A percentile compares a stretch with the other conserved stretches of the same genome.
phyloP scores from a whole-genome alignment of 2,888 invertebrate species.

The Agonopterix arenella region DNA sequence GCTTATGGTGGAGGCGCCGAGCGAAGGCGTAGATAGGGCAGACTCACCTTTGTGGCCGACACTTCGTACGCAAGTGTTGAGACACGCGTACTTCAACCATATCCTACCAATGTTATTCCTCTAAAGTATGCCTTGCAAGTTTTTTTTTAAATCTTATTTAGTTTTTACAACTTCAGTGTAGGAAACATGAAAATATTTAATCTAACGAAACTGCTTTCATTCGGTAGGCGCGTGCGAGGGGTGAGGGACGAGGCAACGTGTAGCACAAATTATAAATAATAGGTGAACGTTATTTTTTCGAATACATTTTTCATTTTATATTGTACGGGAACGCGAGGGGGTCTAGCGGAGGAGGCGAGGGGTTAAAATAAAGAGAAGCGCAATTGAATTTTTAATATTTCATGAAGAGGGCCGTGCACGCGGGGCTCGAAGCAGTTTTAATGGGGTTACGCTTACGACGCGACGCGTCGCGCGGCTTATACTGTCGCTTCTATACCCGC shows the following conservation, averaged over 20 bases:
- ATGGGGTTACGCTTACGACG: conserved; percentile 57
- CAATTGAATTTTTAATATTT: conserved; percentile 78
- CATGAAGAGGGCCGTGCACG: conserved; percentile 68
- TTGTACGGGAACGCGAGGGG: conserved; percentile 57
- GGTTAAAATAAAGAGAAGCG: conserved; percentile 76
- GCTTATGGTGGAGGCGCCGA: conserved; percentile 28
- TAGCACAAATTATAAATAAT: conserved; percentile 73
- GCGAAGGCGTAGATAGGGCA: conserved; percentile 40
- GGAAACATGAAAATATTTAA: no score
- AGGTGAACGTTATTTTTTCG: conserved; percentile 71
- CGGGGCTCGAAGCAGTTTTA: conserved; percentile 59
- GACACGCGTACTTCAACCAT: neutral
- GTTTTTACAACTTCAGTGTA: no score
- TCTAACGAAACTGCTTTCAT: neutral
- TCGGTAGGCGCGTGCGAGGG: conserved; percentile 4
- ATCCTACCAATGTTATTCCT: no score
- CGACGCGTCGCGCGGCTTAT: conserved; percentile 1
- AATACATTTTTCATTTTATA: conserved; percentile 75
- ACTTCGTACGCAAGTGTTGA: conserved; percentile 21
- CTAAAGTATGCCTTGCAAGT: no score
- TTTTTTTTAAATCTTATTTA: no score
- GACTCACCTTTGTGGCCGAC: conserved; percentile 42
- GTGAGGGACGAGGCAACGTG: conserved; percentile 27
- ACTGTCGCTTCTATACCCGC: neutral
- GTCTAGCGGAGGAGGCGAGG: conserved; percentile 56